Base-by-base conservation (phyloP, 2,113 vertebrate species). In the Tragelaphus strepsiceros region DNA sequence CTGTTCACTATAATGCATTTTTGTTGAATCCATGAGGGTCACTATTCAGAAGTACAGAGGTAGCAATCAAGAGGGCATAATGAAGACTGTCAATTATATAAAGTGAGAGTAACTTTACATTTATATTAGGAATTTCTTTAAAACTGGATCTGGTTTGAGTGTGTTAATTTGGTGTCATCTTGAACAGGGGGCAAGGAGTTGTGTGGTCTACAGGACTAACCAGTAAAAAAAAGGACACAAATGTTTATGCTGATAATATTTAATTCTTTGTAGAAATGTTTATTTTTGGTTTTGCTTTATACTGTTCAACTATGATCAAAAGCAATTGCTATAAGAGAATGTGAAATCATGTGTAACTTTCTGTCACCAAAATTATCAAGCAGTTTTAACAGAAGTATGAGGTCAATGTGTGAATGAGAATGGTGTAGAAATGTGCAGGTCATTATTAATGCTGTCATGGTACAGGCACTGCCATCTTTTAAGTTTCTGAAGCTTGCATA, bases 101-200 rank as follows among this genome's bases (percentile, higher is more conserved):
- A 93, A 92, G 58, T n/a, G 87, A 97, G 94, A 84, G 11, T 86
- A 97, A 96, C n/a, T 89, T 96, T 94, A 94, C 90, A 86, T 85
- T 59, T 95, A 96, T 98, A 88, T 58, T 95, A 97, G 89, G 87
- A 97, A 56, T 90, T 98, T 96, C 82, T 95, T 97, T 97, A 98
- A 98, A 98, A 95, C 74, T 88, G 92, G 77, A 61, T 84, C n/a
- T 90, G 12, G 3, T 74, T 85, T 96, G 39, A 87, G 7, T 88
- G 89, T 78, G 22, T 74, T 96, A 89, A 16, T 98, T 98, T 98
- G 95, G 98, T 98, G 51, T 96, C 91, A 93, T 97, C 90, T 97
- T 43, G 88, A 97, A n/a, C 54, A 22, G 2, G 15, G 88, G 96
- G 93, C 93, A 97, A 98, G 95, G 98, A 78, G 2, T 88, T 88